These are phyloP conservation scores for Sminthurides aquaticus DNA, from an alignment of 2,888 invertebrate genomes.

Conservation along the genomic window DNA sequence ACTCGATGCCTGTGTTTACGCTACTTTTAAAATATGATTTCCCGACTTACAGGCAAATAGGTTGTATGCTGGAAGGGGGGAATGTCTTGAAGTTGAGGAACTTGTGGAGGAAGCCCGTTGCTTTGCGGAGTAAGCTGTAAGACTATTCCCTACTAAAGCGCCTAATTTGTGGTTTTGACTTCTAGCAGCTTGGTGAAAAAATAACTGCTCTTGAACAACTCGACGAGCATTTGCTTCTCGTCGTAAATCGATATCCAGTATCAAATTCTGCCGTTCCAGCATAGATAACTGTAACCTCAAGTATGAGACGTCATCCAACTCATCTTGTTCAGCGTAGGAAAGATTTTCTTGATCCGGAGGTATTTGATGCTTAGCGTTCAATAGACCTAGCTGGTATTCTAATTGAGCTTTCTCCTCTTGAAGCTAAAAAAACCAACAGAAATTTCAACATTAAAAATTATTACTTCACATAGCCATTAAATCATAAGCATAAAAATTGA, in stretches of 20 bases:
- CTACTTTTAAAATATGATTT: background rate
- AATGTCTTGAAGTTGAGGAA: background rate
- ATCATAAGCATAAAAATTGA: too few relatives aligned
- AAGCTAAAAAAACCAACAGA: constrained; percentile 4
- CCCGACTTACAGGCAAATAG: background rate
- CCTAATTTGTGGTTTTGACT: constrained; percentile 16
- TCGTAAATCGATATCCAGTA: constrained; percentile 34
- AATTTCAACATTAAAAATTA: background rate
- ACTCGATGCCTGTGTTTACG: background rate
- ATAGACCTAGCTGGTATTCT: constrained; percentile 5
- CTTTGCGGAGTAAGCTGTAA: background rate
- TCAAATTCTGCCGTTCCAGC: constrained; percentile 31
- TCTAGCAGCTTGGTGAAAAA: constrained; percentile 28
- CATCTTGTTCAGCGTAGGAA: background rate
- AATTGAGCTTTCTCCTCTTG: constrained; percentile 11
- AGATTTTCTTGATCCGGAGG: background rate
- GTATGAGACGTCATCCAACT: constrained; percentile 23
- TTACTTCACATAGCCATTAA: background rate
- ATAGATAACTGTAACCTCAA: constrained; percentile 31
- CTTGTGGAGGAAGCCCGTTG: background rate
- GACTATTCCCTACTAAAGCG: constrained; percentile 6
- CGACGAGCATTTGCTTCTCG: constrained; percentile 36
- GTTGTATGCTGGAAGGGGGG: background rate
- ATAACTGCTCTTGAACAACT: constrained; percentile 38
- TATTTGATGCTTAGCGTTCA: background rate